A percentile compares a stretch with the other conserved stretches of the same genome.
These are phyloP conservation scores for Azorinus chamasolen DNA, from an alignment of 2,888 invertebrate genomes.

Conservation along the genomic window DNA sequence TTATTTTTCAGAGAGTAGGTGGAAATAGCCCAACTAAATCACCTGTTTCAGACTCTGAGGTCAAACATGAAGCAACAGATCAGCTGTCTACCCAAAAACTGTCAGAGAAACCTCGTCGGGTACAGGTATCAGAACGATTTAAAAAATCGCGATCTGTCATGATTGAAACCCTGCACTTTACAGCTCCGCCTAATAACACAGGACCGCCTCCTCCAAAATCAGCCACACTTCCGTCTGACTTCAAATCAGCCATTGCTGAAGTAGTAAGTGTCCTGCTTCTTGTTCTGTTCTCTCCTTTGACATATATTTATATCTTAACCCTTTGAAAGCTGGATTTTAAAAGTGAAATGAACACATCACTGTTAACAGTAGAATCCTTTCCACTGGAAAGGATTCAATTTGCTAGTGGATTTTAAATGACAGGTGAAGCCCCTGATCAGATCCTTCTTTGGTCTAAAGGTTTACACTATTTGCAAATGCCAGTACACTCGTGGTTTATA, in stretches of 20 bases:
- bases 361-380: no score
- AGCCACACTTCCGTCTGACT: constrained; percentile 61
- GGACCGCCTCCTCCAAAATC: constrained; percentile 66
- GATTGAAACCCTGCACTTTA: constrained; percentile 58
- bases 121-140: constrained; percentile 59
- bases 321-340: no score
- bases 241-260: constrained; percentile 27
- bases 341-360: no score
- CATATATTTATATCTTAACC: no score
- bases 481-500: no score
- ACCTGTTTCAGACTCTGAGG: constrained; percentile 27
- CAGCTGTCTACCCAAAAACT: background rate
- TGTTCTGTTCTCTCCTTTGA: no score
- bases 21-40: constrained; percentile 51
- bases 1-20: constrained; percentile 43
- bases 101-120: background rate
- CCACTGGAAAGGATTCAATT: no score
- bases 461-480: no score
- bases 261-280: constrained; percentile 29
- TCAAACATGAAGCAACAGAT: background rate
- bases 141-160: constrained; percentile 61
- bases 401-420: no score
- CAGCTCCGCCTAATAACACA: constrained; percentile 33
- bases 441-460: no score
- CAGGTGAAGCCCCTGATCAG: no score